Evolutionary conservation across 2,113 vertebrate genomes (phyloP), one percentile per base, ranked within the genome.

Genomic region (Morone saxatilis): DNA sequence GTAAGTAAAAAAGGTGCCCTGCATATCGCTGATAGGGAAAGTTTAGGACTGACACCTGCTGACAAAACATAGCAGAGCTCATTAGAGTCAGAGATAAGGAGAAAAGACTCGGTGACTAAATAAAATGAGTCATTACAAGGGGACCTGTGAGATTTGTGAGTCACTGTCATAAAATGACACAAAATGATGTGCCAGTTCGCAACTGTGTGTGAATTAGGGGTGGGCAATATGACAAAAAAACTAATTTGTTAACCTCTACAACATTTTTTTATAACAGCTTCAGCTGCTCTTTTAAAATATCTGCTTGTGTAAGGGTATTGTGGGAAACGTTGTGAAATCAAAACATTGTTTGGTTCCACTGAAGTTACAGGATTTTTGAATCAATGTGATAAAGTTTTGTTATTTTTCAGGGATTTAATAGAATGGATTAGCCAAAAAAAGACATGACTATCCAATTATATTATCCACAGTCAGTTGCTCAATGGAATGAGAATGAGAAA

Each of bases 31-130:
- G 62, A 67, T 68, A 48, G 36, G 43, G n/a, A 59, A 69, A 45
- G 47, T 63, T 83, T 66, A 38, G 38, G 45, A 70, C 17, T 4
- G 59, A 66, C 22, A 73, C n/a, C 57, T 81, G 63, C 80, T 86
- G 75, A 77, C 68, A 77, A 78, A 20, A 78, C 71, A 71, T 75
- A 13, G 12, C 51, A 68, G 43, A 73, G 22, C 76, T 72, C 56
- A 61, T 7, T 43, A 16, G 80, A 20, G n/a, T 41, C n/a, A 62
- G 16, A 51, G 38, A 17, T 5, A 71, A 68, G 38, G 68, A 1
- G 3, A 22, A 57, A 50, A 63, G n/a, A 36, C 17, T 51, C 61
- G 17, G 65, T 19, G 20, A 73, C 25, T 50, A 4, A 60, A 48
- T 5, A 57, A 45, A 8, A 60, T 7, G 51, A 57, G 47, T 59